phyloP scores from a whole-genome alignment of 2,888 invertebrate genomes.

The Dicranocentrus wangi region DNA sequence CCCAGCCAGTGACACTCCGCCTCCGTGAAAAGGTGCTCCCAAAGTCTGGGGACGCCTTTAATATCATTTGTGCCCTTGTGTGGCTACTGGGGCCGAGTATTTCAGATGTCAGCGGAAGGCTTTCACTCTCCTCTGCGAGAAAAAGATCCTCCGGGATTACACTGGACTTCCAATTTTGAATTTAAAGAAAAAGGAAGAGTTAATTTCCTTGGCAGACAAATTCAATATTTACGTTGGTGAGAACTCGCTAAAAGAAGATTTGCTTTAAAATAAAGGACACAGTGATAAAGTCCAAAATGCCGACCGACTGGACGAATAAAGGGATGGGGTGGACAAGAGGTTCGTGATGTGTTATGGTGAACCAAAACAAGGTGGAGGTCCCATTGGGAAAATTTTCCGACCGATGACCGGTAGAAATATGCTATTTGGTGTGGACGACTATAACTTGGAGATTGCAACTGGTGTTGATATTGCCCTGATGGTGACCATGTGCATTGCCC shows the following conservation, averaged over 20 bases:
- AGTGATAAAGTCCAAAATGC: slow-evolving; percentile 62
- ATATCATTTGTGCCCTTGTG: slow-evolving; percentile 61
- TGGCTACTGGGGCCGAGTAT: slow-evolving; percentile 51
- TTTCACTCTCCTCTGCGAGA: slow-evolving; percentile 67
- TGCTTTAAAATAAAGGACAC: slow-evolving; percentile 58
- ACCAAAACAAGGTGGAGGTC: slow-evolving; percentile 67
- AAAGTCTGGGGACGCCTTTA: slow-evolving; percentile 67
- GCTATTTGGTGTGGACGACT: slow-evolving; percentile 58
- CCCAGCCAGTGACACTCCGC: slow-evolving; percentile 57
- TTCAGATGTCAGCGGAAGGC: slow-evolving; percentile 65
- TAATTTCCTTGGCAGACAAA: slow-evolving; percentile 65
- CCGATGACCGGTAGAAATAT: slow-evolving; percentile 45
- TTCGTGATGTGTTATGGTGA: slow-evolving; percentile 63
- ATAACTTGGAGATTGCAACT: slow-evolving; percentile 64
- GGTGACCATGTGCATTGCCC: slow-evolving; percentile 67
- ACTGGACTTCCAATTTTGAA: slow-evolving; percentile 61
- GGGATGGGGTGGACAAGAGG: slow-evolving; percentile 64
- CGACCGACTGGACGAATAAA: slow-evolving; percentile 48
- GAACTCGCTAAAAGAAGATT: slow-evolving; percentile 53
- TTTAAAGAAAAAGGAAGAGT: slow-evolving; percentile 63
- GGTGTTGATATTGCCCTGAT: slow-evolving; percentile 66
- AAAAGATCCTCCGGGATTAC: slow-evolving; percentile 62
- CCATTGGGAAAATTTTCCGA: slow-evolving; percentile 64
- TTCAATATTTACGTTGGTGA: slow-evolving; percentile 66
- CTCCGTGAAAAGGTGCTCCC: slow-evolving; percentile 63